phyloP scores from a whole-genome alignment of 2,797 vertebrate species.

The Anisognathus igniventris region DNA sequence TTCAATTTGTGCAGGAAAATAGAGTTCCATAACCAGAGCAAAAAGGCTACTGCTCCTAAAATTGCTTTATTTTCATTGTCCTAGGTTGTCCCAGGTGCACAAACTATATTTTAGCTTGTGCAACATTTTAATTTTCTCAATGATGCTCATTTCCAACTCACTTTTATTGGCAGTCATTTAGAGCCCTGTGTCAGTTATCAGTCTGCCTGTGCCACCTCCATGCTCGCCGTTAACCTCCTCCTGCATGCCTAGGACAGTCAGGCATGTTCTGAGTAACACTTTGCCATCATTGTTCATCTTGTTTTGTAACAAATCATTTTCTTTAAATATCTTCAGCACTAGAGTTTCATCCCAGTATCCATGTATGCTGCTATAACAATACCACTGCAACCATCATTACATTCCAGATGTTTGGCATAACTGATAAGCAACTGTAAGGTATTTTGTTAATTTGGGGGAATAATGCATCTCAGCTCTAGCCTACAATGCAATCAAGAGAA shows the following conservation, averaged over 20 bases:
- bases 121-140: conserved; percentile 25
- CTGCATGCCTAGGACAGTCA: conserved; percentile 81
- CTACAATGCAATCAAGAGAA: conserved; percentile 64
- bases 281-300: conserved; percentile 64
- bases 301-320: conserved; percentile 70
- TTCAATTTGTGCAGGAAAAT: conserved; percentile 64
- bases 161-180: conserved; percentile 52
- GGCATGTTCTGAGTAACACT: conserved; percentile 72
- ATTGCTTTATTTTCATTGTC: conserved; percentile 30
- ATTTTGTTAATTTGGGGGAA: conserved; percentile 71
- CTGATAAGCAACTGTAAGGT: conserved; percentile 59
- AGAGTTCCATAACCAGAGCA: conserved; percentile 43
- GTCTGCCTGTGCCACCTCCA: conserved; percentile 81
- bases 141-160: conserved; percentile 29
- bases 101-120: conserved; percentile 52
- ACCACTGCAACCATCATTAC: conserved; percentile 72
- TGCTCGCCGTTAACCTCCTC: conserved; percentile 81
- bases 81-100: conserved; percentile 37
- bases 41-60: conserved; percentile 59
- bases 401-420: conserved; percentile 73
- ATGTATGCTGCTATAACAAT: conserved; percentile 74
- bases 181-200: conserved; percentile 67
- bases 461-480: conserved; percentile 73
- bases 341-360: conserved; percentile 70
- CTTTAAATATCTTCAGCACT: conserved; percentile 70